A percentile compares a stretch with the other conserved stretches of the same genome.
These are phyloP conservation scores for Mormyrus hasselquistii DNA, from an alignment of 2,797 vertebrate genomes.

Conservation along the genomic window DNA sequence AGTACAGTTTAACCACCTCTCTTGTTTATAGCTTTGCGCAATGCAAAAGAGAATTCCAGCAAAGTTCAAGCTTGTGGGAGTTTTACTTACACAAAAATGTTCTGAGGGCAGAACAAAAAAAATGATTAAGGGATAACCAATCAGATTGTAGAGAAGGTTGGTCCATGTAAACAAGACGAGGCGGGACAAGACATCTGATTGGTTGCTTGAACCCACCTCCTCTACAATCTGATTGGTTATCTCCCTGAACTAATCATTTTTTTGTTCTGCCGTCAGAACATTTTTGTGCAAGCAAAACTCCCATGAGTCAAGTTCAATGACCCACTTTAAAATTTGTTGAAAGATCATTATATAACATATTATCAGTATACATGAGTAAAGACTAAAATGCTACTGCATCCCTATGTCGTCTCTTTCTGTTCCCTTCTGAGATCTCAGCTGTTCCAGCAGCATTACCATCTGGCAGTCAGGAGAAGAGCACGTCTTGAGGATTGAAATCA, in stretches of 20 bases:
- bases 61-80: neutral
- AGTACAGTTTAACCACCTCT: neutral
- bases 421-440: neutral
- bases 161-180: neutral
- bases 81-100: neutral
- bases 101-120: neutral
- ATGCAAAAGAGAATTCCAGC: neutral
- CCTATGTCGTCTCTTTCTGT: neutral
- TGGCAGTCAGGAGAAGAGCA: neutral
- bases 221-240: neutral
- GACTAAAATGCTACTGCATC: constrained; percentile 3
- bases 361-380: neutral
- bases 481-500: neutral
- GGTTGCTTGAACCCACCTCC: neutral
- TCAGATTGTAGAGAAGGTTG: neutral
- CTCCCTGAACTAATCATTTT: neutral
- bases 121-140: neutral
- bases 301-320: neutral
- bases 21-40: neutral
- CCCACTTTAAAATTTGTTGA: neutral
- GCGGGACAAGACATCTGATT: neutral
- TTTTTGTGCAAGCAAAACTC: neutral
- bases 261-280: neutral
- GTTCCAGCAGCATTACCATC: neutral
- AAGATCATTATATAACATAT: constrained; percentile 7